Evolutionary conservation across 2,113 vertebrate species (phyloP), one percentile per base, ranked within the genome.

Genomic region (Speoplatyrhinus poulsoni): DNA sequence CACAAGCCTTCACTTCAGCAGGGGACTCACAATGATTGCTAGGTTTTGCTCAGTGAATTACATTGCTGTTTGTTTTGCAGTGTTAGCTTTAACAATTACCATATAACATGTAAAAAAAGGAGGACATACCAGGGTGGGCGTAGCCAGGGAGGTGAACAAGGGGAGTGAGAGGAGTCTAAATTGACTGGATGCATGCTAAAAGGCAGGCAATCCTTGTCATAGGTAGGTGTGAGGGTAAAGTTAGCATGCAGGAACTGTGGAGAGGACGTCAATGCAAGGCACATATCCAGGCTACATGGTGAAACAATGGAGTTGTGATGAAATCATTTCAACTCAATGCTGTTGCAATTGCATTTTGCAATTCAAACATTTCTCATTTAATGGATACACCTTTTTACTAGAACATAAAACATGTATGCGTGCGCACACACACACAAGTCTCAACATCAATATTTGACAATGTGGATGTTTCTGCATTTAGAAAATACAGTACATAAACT

Each of bases 171-270:
- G 82, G 82, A 52, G 75, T 65, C 73, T 67, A 47, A 67, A 56
- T 83, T 85, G 50, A 53, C 84, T 82, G 87, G 87, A 89, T 82
- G 91, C 96, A 96, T 96, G 96, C 96, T 96, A 93, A 91, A 86
- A 80, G 88, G 89, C 85, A 80, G 91, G 92, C 79, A 81, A 26
- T 95, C 95, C 93, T 92, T 91, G 92, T 85, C 61, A 88, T 54
- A 52, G 75, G 70, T 79, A 70, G 47, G 71, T 60, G 80, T 70
- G 81, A 71, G 64, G 78, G 64, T 57, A 52, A 62, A 66, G 93
- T 90, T 92, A 94, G 89, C 95, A 96, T 96, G 96, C 96, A 96
- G 88, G 85, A 74, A 91, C 90, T 88, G 92, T 89, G 91, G 87
- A 93, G 85, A 80, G 86, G 90, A 90, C 62, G 86, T 75, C 66